Base-by-base conservation (phyloP, 2,797 vertebrate species). In the Phataginus tricuspis region DNA sequence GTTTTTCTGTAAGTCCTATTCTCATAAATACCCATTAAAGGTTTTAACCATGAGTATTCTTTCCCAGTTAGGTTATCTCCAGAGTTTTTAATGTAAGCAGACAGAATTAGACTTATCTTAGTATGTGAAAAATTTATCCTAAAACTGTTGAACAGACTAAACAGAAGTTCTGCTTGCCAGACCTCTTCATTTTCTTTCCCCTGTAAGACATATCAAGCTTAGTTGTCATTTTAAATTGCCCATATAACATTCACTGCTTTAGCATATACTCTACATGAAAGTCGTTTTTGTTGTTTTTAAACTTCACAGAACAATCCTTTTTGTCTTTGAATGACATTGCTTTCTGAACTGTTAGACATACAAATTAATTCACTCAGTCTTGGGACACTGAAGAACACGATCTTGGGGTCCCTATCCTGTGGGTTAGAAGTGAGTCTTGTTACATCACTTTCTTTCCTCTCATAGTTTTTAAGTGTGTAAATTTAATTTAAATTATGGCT, bases 401-500 rank as follows among this genome's bases (percentile, higher is more conserved):
- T 34, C 37, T 86, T 79, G 51, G 82, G 31, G 34, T 19, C 37
- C 42, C 34, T 69, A 53, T 19, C 19, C 66, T 74, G 11, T 85
- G 15, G 19, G 71, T 93, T 66, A 82, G 37, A n/a, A 74, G 45
- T 42, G 37, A 80, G 14, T 80, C n/a, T 89, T 83, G 16, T 75
- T 87, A 59, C 45, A 21, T 57, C 79, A 83, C 21, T 71, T 78
- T 80, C 23, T 94, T 97, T 86, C 37, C 89, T 4, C n/a, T 93
- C n/a, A 14, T 91, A 75, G 71, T 89, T 88, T 86, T 86, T 93
- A 88, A 55, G 15, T 89, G 25, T 88, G 23, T 45, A 80, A 49
- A 89, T 91, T 90, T 59, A 51, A 21, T 71, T 68, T 71, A 82
- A 71, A 27, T 94, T 90, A 74, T 53, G 94, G 39, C 78, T 97